Percentiles rank a stretch among this genome's conserved stretches.
These are phyloP conservation scores for Hycleus phaleratus DNA, from an alignment of 1,140 invertebrate species.

Conservation along the genomic window DNA sequence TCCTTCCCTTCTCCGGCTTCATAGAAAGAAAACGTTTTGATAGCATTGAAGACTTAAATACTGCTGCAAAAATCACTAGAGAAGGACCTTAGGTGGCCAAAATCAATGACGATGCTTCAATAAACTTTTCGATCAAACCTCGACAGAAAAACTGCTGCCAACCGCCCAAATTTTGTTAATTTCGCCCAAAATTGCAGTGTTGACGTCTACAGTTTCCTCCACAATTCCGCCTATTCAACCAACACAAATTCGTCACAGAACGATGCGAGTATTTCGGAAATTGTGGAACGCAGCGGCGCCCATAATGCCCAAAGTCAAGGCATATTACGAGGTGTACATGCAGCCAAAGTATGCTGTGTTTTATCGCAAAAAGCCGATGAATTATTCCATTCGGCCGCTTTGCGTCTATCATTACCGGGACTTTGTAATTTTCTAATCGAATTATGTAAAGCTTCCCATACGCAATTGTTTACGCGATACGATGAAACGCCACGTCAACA, in stretches of 20 bases:
- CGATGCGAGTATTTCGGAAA: constrained; percentile 49
- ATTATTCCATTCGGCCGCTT: constrained; percentile 75
- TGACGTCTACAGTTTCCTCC: constrained; percentile 74
- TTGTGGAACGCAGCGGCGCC: constrained; percentile 57
- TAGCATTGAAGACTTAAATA: too few relatives aligned
- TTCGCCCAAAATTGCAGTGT: constrained; percentile 45
- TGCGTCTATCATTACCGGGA: constrained; percentile 76
- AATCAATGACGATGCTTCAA: too few relatives aligned
- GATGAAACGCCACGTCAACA: constrained; percentile 32
- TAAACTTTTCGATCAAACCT: too few relatives aligned
- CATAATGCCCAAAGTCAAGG: constrained; percentile 53
- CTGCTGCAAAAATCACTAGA: too few relatives aligned
- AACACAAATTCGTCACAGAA: constrained; percentile 16
- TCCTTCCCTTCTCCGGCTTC: too few relatives aligned
- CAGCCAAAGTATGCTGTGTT: constrained; percentile 78
- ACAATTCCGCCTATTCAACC: constrained; percentile 48
- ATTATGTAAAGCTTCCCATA: constrained; percentile 72
- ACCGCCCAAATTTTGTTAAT: too few relatives aligned
- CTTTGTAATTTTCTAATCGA: constrained; percentile 74
- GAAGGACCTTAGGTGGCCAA: too few relatives aligned
- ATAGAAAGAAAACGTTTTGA: too few relatives aligned
- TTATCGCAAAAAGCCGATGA: constrained; percentile 80
- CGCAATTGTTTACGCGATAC: constrained; percentile 42
- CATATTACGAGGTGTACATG: constrained; percentile 69
- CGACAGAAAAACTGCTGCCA: too few relatives aligned